Percentiles rank a stretch among this genome's conserved stretches.
Evolutionary conservation across 2,113 vertebrate species (phyloP).

Genomic region (Vicugna pacos): DNA sequence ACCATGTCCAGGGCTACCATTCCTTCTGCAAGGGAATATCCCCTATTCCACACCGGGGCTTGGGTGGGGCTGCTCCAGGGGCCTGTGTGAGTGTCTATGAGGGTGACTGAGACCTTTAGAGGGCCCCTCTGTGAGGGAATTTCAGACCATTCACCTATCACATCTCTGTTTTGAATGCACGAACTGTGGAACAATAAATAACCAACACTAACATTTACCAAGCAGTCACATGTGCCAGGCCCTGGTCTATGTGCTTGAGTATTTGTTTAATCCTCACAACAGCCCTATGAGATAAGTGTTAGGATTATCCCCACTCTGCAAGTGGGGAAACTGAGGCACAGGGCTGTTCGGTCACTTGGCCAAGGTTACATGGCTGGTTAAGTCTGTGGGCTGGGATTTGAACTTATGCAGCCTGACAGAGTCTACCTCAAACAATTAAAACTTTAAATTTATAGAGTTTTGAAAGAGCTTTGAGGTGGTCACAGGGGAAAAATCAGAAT

Average conservation of each 20-base stretch:
- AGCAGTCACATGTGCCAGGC: background rate
- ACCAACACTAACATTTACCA: background rate
- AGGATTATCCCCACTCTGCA: background rate
- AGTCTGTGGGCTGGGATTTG: background rate
- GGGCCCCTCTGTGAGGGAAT: background rate
- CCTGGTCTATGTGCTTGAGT: background rate
- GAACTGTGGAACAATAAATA: background rate
- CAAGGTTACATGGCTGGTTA: background rate
- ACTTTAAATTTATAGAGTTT: background rate
- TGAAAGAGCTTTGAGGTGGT: background rate
- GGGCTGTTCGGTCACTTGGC: background rate
- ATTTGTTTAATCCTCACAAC: background rate
- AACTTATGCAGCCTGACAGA: background rate
- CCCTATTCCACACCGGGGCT: background rate
- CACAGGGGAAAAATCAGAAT: background rate
- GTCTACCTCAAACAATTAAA: background rate
- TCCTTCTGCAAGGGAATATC: background rate
- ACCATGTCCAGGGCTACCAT: background rate
- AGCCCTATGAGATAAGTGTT: background rate
- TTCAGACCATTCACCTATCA: background rate
- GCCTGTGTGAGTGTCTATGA: slow-evolving; percentile 81
- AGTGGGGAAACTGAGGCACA: background rate
- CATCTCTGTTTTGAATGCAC: background rate
- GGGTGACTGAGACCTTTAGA: slow-evolving; percentile 68
- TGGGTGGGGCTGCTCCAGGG: background rate